Conservation (phyloP, 2,888 invertebrate species). For the Troides helena region DNA sequence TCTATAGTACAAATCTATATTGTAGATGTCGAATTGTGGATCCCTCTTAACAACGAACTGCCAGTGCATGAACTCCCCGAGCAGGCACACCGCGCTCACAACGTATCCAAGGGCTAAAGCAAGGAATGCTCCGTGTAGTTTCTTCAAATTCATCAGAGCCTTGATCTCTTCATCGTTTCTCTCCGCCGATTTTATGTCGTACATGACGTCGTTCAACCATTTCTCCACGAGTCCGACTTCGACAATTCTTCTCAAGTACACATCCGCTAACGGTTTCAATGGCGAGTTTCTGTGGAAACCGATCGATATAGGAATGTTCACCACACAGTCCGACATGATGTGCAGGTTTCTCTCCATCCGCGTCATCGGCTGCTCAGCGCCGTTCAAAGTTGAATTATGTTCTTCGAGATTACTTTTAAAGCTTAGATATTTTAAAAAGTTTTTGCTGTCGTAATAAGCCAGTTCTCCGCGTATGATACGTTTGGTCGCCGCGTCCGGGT, state of each 20-base stretch:
- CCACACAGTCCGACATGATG: conserved; percentile 90
- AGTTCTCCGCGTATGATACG: conserved; percentile 85
- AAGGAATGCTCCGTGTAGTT: conserved; percentile 88
- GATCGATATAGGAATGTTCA: conserved; percentile 89
- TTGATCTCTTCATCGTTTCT: conserved; percentile 82
- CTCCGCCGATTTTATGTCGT: conserved; percentile 76
- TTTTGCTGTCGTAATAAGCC: conserved; percentile 89
- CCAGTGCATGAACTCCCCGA: conserved; percentile 85
- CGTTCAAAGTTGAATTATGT: conserved; percentile 47
- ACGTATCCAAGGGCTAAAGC: conserved; percentile 86
- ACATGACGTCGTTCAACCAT: conserved; percentile 88
- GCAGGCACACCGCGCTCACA: conserved; percentile 77
- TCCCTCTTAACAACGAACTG: conserved; percentile 82
- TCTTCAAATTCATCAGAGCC: conserved; percentile 88
- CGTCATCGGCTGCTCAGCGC: conserved; percentile 36
- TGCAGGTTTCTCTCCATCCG: conserved; percentile 81
- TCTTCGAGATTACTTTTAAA: conserved; percentile 74
- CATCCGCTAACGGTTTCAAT: conserved; percentile 84
- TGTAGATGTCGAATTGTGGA: conserved; percentile 87
- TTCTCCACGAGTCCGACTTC: conserved; percentile 89
- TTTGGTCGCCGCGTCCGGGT: conserved; percentile 83
- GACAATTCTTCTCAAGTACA: conserved; percentile 82
- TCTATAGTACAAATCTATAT: conserved; percentile 76
- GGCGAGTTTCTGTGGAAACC: conserved; percentile 92
- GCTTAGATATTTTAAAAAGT: conserved; percentile 84